These are phyloP conservation scores for Hyles euphorbiae DNA, from an alignment of 1,140 invertebrate species.

Conservation along the genomic window DNA sequence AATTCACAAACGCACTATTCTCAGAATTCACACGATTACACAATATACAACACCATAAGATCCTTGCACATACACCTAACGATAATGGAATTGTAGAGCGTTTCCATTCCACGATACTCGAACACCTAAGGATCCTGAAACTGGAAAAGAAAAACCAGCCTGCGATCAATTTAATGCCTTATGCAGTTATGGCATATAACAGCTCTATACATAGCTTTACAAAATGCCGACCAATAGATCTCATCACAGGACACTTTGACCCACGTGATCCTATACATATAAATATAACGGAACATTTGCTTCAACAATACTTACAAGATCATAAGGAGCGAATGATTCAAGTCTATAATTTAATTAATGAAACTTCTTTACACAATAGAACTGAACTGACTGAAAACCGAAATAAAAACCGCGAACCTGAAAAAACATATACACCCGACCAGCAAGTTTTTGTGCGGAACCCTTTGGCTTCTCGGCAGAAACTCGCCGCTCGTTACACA, in stretches of 20 bases:
- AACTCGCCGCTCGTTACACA: slow-evolving; percentile 13
- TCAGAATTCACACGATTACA: slow-evolving; percentile 12
- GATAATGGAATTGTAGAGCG: slow-evolving; percentile 23
- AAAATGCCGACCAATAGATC: slow-evolving; percentile 16
- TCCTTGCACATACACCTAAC: slow-evolving; percentile 13
- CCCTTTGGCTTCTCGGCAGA: slow-evolving; percentile 14
- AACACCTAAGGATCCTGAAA: slow-evolving; percentile 23
- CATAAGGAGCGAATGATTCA: slow-evolving; percentile 5
- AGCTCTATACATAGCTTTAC: slow-evolving; percentile 18
- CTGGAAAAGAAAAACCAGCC: slow-evolving; percentile 10
- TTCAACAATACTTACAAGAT: slow-evolving; percentile 10
- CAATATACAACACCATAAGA: slow-evolving; percentile 14
- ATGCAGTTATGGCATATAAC: slow-evolving; percentile 22
- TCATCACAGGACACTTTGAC: slow-evolving; percentile 19
- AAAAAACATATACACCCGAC: slow-evolving; percentile 15
- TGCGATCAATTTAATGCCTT: slow-evolving; percentile 17
- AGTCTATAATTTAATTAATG: slow-evolving; percentile 17
- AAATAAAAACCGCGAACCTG: slow-evolving; percentile 18
- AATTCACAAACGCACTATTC: slow-evolving; percentile 20
- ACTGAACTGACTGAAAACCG: slow-evolving; percentile 11
- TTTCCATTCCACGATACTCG: slow-evolving; percentile 23
- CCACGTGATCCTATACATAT: slow-evolving; percentile 16
- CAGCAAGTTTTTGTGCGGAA: slow-evolving; percentile 23
- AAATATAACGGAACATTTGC: slow-evolving; percentile 7
- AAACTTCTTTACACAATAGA: slow-evolving; percentile 7